phyloP scores from a whole-genome alignment of 2,113 vertebrate species.

The Indicator indicator region DNA sequence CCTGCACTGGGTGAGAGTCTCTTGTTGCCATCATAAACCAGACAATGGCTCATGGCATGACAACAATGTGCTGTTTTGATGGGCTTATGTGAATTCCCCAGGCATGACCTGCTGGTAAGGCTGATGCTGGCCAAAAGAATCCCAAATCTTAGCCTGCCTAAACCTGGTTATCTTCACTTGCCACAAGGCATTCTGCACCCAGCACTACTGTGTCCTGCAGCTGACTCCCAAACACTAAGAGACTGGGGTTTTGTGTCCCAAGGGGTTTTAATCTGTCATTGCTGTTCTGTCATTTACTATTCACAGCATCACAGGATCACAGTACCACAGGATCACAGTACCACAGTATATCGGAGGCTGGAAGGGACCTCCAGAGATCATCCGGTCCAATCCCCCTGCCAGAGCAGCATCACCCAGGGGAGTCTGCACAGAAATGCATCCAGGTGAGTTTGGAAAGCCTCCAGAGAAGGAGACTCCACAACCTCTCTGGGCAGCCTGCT shows the following conservation, averaged over 20 bases:
- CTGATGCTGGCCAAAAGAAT: background rate
- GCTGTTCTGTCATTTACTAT: background rate
- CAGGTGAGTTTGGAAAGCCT: no score
- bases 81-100: background rate
- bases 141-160: background rate
- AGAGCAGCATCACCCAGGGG: no score
- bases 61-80: background rate
- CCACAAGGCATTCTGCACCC: background rate
- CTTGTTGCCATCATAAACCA: constrained; percentile 38
- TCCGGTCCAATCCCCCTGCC: no score
- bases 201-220: background rate
- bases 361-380: no score
- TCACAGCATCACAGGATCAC: background rate
- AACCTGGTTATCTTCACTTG: background rate
- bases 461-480: no score
- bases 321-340: no score
- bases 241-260: background rate
- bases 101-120: background rate
- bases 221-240: background rate
- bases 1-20: background rate
- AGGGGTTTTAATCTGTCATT: background rate
- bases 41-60: constrained; percentile 1
- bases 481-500: no score
- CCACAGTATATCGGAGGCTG: no score
- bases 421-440: no score